Base-by-base conservation (phyloP, 2,888 invertebrate species). In the Ennomos fuscantarius region DNA sequence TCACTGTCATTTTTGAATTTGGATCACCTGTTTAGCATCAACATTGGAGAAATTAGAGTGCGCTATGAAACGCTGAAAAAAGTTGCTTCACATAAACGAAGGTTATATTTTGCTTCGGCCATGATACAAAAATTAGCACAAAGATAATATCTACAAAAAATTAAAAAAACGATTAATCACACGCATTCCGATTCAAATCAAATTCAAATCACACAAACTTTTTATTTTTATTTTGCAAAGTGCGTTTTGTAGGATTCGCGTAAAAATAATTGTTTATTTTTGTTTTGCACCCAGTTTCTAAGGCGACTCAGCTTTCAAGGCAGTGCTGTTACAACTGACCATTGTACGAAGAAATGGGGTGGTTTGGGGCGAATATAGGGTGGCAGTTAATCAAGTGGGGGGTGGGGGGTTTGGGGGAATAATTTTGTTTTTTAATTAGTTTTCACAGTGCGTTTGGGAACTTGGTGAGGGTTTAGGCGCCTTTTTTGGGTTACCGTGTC, bases 341-440 rank as follows among this genome's bases (percentile, higher is more conserved):
- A 82, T 78, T 80, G 82, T 84, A 74, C 77, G 82, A 87, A 87
- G 89, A 86, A 89, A 83, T 73, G 76, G 82, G 86, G 82, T 73
- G 75, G 54, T 63, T 66, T 55, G 73, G 79, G 79, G 82, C 32
- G 49, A n/a, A 2, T 12, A 41, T 9, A 74, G 75, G 68, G 77
- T 73, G 69, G 76, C 74, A 72, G 81, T 87, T 87, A 87, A 89
- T 89, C 87, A 89, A 83, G 71, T 63, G 69, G 77, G 48, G 51
- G 12, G n/a, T 8, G 34, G 34, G 39, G 41, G 39, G 10, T 11
- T 73, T 82, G 85, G 87, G 88, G 89, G 87, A 89, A 89, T 88
- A 87, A 87, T 86, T 88, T 86, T 84, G 84, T 87, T 91, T 89
- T 90, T 91, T 89, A 91, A 90, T 89, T 87, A 78, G 78, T 75